These are phyloP conservation scores for Otocyon megalotis DNA, from an alignment of 2,113 vertebrate genomes.

Conservation along the genomic window DNA sequence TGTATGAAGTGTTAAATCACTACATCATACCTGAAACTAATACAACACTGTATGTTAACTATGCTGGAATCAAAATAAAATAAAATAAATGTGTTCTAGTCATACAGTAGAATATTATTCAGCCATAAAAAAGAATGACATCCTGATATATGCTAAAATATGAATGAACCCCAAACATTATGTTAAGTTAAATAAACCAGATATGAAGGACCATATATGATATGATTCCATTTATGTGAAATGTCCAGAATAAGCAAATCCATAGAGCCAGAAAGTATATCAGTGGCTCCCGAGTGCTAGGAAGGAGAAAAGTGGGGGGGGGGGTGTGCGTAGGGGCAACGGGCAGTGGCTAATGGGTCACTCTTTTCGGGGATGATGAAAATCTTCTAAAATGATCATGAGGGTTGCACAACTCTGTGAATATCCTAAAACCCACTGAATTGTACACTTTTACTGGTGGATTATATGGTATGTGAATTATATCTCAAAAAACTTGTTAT, in stretches of 20 bases:
- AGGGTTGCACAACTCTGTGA: not conserved
- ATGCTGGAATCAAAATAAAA: not conserved
- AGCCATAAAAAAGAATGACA: not conserved
- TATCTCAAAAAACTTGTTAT: constrained; percentile 18
- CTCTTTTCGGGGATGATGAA: not conserved
- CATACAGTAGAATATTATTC: not conserved
- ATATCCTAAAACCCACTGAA: not conserved
- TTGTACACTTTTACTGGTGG: not conserved
- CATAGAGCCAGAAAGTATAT: not conserved
- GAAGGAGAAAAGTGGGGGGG: not conserved
- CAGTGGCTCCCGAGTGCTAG: not conserved
- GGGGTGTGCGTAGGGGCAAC: not conserved
- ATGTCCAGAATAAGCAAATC: not conserved
- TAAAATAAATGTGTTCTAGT: not conserved
- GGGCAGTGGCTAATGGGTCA: not conserved
- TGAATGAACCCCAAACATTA: not conserved
- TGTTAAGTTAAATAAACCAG: not conserved
- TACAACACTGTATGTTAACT: not conserved
- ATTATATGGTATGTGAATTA: not conserved
- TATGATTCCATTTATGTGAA: not conserved
- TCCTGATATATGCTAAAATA: not conserved
- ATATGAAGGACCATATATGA: not conserved
- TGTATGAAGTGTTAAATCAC: not conserved
- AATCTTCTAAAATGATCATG: not conserved
- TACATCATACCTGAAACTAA: not conserved